These are phyloP conservation scores for Agrilus cyanescens DNA, from an alignment of 2,888 invertebrate species.

Conservation along the genomic window DNA sequence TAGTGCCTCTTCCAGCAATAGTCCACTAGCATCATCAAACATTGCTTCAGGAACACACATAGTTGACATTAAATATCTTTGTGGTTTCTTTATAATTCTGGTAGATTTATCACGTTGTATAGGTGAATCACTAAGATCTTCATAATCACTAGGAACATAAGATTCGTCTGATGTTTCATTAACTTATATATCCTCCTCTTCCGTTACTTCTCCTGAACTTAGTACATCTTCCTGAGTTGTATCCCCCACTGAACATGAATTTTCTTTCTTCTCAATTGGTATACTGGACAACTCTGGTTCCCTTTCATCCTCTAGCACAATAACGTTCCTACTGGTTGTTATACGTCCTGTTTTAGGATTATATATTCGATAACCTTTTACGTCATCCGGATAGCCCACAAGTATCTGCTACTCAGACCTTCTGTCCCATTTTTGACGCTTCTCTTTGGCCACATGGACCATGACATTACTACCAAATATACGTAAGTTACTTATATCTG, in stretches of 20 bases:
- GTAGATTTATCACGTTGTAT: too few relatives aligned
- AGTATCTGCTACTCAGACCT: constrained; percentile 6
- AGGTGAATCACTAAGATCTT: too few relatives aligned
- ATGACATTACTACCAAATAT: constrained; percentile 6
- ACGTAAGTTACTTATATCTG: constrained; percentile 16
- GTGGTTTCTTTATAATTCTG: too few relatives aligned
- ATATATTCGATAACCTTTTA: constrained; percentile 9
- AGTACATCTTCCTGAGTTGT: background rate
- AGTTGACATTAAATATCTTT: too few relatives aligned
- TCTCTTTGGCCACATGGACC: constrained; percentile 7
- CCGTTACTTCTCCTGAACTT: too few relatives aligned
- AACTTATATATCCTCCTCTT: too few relatives aligned
- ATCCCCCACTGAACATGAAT: constrained; percentile 6
- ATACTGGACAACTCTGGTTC: background rate
- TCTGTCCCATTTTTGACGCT: constrained; percentile 8
- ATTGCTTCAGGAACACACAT: too few relatives aligned
- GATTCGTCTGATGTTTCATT: too few relatives aligned
- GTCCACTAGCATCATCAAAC: constrained; percentile 1
- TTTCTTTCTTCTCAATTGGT: constrained; percentile 3
- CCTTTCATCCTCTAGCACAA: constrained; percentile 3
- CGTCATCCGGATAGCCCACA: constrained; percentile 4
- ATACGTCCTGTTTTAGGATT: constrained; percentile 1
- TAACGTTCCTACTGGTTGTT: constrained; percentile 6
- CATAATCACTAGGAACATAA: too few relatives aligned
- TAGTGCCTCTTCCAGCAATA: constrained; percentile 3